Evolutionary conservation across 1,140 invertebrate genomes (phyloP), one percentile per base, ranked within the genome.

Genomic region (Scaptomyza pallida): DNA sequence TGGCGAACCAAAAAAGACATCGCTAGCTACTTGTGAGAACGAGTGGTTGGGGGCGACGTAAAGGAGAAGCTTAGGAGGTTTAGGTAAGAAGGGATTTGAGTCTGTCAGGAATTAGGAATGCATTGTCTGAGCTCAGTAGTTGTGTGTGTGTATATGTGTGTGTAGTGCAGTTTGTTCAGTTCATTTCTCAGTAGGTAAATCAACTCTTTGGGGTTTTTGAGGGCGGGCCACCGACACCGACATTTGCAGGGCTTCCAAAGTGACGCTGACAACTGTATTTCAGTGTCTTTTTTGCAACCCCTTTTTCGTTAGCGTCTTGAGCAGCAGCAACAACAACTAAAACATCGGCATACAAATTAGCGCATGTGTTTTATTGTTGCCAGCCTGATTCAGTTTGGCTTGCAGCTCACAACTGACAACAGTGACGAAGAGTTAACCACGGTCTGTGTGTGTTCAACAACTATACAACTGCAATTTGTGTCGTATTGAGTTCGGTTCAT

Each of bases 161-260:
- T 26, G 23, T 5, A 0, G 35, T 57, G 44, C 43, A 70, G 67
- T 72, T 68, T 56, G 21, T 59, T 37, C 21, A 51, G 23, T 54
- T 57, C 65, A 45, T 37, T 69, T 57, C 21, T 52, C 56, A 12
- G 65, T 71, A 59, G 64, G 69, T 86, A 68, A 83, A 78, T 81
- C 72, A 86, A 77, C 82, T 86, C 82, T 88, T 88, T 81, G 68
- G 61, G 43, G 41, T 10, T 44, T n/a, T 67, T 60, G 62, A 61
- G 50, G 73, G 64, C 56, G 74, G 56, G 64, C 33, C n/a, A 40
- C 33, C 33, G 40, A 17, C 15, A 41, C 26, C 64, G n/a, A 76
- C 75, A 86, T 75, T 86, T 88, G 67, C 81, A 70, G 73, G 82
- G 82, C 82, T 88, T 88, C 82, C 65, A 67, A 70, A 30, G 26